Conservation (phyloP, 2,113 vertebrate genomes). For the Sylvilagus bachmani region DNA sequence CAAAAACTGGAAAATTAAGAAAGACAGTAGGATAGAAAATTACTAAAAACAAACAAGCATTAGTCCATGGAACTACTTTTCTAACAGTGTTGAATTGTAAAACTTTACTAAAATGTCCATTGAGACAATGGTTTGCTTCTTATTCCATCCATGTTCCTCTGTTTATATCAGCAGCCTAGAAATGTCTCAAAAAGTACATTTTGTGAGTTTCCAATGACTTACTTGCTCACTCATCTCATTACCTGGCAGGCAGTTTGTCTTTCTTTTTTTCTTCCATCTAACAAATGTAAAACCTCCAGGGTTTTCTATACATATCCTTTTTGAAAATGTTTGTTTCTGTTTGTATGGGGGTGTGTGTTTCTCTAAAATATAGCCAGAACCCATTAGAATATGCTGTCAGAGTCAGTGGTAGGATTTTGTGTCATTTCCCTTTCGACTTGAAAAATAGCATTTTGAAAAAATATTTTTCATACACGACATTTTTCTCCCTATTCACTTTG, state of each 20-base stretch:
- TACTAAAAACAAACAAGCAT: neutral
- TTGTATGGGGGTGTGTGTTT: constrained; percentile 73
- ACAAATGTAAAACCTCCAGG: constrained; percentile 74
- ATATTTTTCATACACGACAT: constrained; percentile 86
- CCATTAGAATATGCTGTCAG: constrained; percentile 81
- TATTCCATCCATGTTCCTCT: neutral
- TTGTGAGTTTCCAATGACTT: constrained; percentile 67
- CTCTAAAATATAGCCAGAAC: constrained; percentile 70
- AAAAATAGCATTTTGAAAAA: constrained; percentile 91
- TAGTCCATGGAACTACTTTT: neutral
- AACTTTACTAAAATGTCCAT: neutral
- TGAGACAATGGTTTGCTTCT: neutral
- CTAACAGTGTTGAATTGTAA: neutral
- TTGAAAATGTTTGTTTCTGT: constrained; percentile 76
- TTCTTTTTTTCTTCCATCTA: constrained; percentile 68
- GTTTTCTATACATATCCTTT: constrained; percentile 80
- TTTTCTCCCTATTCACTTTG: constrained; percentile 89
- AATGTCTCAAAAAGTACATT: constrained; percentile 44
- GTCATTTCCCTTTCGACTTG: constrained; percentile 86
- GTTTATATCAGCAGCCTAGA: constrained; percentile 20
- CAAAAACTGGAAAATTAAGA: neutral
- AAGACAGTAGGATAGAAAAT: neutral
- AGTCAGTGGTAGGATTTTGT: constrained; percentile 83
- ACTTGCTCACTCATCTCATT: constrained; percentile 76
- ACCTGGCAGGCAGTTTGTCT: constrained; percentile 73